Conservation (phyloP, 2,888 invertebrate species). For the Fabriciana adippe region DNA sequence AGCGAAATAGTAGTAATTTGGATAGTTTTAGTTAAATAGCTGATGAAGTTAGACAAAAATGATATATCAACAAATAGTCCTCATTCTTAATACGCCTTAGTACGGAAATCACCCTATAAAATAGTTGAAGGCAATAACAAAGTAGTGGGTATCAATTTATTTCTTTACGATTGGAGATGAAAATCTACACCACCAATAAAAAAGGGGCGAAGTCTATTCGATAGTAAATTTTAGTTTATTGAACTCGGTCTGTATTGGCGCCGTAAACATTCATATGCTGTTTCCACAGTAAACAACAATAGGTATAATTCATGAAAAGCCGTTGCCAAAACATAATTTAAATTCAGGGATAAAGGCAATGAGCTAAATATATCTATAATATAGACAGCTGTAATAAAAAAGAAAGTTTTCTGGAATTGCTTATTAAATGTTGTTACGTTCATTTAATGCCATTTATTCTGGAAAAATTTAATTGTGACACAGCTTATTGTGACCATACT, state of each 20-base stretch:
- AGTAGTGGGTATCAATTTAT: constrained; percentile 40
- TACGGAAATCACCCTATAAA: constrained; percentile 19
- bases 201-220: constrained; percentile 30
- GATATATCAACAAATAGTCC: not conserved
- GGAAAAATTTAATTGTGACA: too few relatives aligned
- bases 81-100: constrained; percentile 12
- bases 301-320: constrained; percentile 25
- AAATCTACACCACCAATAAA: constrained; percentile 32
- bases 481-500: too few relatives aligned
- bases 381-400: too few relatives aligned
- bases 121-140: constrained; percentile 19
- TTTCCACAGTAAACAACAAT: constrained; percentile 28
- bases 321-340: constrained; percentile 5
- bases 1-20: too few relatives aligned
- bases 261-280: constrained; percentile 33
- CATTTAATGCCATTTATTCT: too few relatives aligned
- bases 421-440: too few relatives aligned
- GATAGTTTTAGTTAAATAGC: too few relatives aligned
- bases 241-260: constrained; percentile 28
- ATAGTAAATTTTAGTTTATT: constrained; percentile 36
- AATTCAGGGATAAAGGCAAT: too few relatives aligned
- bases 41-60: not conserved
- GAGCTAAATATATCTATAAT: too few relatives aligned
- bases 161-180: constrained; percentile 39
- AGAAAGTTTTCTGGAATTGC: too few relatives aligned